These are phyloP conservation scores for Octopus bimaculoides DNA, from an alignment of 1,140 invertebrate species.

Conservation along the genomic window DNA sequence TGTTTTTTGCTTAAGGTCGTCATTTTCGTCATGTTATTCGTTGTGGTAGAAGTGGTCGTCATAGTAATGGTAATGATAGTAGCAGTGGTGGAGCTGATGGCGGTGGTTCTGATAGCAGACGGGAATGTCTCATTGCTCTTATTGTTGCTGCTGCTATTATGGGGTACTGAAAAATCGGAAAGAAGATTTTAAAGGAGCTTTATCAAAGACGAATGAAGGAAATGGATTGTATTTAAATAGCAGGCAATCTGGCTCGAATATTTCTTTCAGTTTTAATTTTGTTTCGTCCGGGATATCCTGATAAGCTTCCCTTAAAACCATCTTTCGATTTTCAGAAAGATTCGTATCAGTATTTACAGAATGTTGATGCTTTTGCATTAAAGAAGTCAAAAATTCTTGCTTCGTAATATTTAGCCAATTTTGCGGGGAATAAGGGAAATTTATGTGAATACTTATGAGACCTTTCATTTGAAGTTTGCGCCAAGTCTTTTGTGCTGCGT, in stretches of 20 bases:
- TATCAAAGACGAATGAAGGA: neutral
- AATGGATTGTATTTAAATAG: constrained; percentile 22
- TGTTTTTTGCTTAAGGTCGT: too few relatives aligned
- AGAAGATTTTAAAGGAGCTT: too few relatives aligned
- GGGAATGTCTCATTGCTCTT: too few relatives aligned
- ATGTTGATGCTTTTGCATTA: neutral
- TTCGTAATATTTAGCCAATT: neutral
- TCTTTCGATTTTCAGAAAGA: constrained; percentile 13
- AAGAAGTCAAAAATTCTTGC: neutral
- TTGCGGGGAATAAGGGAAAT: constrained; percentile 14
- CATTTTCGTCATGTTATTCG: too few relatives aligned
- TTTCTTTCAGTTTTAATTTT: constrained; percentile 9
- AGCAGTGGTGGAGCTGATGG: too few relatives aligned
- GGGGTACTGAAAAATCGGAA: too few relatives aligned
- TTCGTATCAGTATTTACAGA: neutral
- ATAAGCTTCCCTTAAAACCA: constrained; percentile 18
- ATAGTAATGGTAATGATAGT: too few relatives aligned
- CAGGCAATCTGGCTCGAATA: constrained; percentile 19
- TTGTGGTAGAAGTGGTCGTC: too few relatives aligned
- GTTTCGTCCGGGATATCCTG: constrained; percentile 11
- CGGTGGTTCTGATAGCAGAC: too few relatives aligned
- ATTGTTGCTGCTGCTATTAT: too few relatives aligned
- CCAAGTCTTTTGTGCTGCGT: constrained; percentile 13
- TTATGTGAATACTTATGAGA: constrained; percentile 12
- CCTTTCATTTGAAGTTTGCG: constrained; percentile 20